Base-by-base conservation (phyloP, 2,113 vertebrate genomes). In the Brienomyrus brachyistius region DNA sequence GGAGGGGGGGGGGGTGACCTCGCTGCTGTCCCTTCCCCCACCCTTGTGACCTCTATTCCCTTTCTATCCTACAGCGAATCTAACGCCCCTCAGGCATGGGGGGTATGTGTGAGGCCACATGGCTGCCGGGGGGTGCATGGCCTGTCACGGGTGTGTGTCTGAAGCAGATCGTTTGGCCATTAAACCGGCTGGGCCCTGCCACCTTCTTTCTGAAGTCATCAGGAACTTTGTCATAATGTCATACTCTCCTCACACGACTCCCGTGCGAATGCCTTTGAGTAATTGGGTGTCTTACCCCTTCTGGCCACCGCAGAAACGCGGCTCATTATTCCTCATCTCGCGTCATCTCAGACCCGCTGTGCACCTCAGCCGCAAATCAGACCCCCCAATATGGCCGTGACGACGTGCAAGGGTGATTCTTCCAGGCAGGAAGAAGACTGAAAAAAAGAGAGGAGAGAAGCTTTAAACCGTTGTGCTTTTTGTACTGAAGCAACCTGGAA, bases 331-430 rank as follows among this genome's bases (percentile, higher is more conserved):
- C 66, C 48, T 4, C n/a, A 10, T 23, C 4, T 52, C 86, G 50
- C 83, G 66, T 48, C 47, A 45, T 35, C 23, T 74, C 88, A 27
- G 15, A 48, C 45, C 45, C 19, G 45, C 66, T 77, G 45, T 52
- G 88, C 45, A 66, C 47, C 88, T 45, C n/a, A 66, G 70, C 88
- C 88, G 89, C 86, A 27, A 89, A 88, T 88, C 56, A 88, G 77
- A 90, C 85, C 62, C 3, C 47, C 85, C 54, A 74, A 90, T 88
- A 17, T 40, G 88, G 56, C 92, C 93, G 92, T 93, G 92, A 91
- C 90, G 90, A 89, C 5, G 88, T 91, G 93, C 93, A 90, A 94
- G 94, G 93, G 88, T 92, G 93, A 94, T 91, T 87, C 89, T 87
- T 88, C 23, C 27, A 88, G 47, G 82, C 13, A 52, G 66, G 51